Evolutionary conservation across 2,888 invertebrate genomes (phyloP).

Genomic region (Drosophila limbata): DNA sequence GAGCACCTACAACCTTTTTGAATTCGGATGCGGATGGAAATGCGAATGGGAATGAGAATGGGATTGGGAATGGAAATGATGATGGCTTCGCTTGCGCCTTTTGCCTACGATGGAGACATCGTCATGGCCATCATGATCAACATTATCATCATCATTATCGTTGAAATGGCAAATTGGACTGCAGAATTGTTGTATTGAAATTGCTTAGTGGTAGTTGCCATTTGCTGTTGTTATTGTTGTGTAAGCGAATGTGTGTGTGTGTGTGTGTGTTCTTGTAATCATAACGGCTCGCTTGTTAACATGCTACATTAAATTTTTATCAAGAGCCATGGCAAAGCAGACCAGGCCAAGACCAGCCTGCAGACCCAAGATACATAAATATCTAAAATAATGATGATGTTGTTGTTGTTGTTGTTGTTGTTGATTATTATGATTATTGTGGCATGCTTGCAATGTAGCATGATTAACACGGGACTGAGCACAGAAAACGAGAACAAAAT

Average conservation of each 20-base stretch:
- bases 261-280: constrained; percentile 60
- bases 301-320: constrained; percentile 80
- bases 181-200: constrained; percentile 69
- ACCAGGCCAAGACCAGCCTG: constrained; percentile 18
- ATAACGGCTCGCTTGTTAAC: constrained; percentile 80
- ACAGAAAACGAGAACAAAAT: constrained; percentile 17
- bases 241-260: constrained; percentile 23
- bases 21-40: constrained; percentile 37
- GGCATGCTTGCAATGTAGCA: constrained; percentile 70
- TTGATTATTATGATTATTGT: constrained; percentile 70
- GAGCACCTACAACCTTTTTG: constrained; percentile 46
- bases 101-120: constrained; percentile 38
- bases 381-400: constrained; percentile 74
- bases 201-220: constrained; percentile 53
- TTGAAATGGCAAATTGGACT: constrained; percentile 75
- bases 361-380: constrained; percentile 66
- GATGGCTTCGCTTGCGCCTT: constrained; percentile 43
- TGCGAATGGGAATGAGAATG: constrained; percentile 33
- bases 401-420: constrained; percentile 53
- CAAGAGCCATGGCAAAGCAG: constrained; percentile 67
- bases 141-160: constrained; percentile 44
- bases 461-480: constrained; percentile 63
- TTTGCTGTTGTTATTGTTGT: constrained; percentile 49
- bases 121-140: constrained; percentile 39
- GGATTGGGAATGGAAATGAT: constrained; percentile 6